These are phyloP conservation scores for Coracopsis vasa DNA, from an alignment of 2,113 vertebrate genomes.

Conservation along the genomic window DNA sequence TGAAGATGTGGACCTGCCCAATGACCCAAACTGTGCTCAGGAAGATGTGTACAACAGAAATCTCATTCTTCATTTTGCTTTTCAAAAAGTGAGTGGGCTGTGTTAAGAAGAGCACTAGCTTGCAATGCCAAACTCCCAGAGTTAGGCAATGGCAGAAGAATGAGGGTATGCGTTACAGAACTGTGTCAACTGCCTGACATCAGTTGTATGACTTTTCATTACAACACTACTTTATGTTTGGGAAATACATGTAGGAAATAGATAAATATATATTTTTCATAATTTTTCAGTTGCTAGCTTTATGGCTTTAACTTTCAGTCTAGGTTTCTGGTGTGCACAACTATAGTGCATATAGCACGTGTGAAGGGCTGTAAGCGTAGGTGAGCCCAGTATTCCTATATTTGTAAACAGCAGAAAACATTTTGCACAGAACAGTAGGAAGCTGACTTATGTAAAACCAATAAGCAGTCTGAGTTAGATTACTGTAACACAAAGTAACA, in stretches of 20 bases:
- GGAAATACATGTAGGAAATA: not conserved
- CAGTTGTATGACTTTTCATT: not conserved
- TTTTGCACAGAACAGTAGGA: not conserved
- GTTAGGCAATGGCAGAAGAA: not conserved
- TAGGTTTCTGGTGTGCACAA: not conserved
- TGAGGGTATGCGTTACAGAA: not conserved
- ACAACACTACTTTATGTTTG: not conserved
- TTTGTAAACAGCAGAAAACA: not conserved
- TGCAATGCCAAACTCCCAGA: not conserved
- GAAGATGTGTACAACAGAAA: not conserved
- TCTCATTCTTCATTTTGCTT: not conserved
- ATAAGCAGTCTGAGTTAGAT: not conserved
- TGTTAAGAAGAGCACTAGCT: not conserved
- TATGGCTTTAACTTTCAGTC: not conserved
- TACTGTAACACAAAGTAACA: not conserved
- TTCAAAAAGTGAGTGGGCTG: not conserved
- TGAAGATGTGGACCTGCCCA: not conserved
- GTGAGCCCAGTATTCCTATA: not conserved
- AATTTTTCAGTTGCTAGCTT: not conserved
- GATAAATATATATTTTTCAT: not conserved
- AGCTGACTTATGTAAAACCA: slow-evolving; percentile 30
- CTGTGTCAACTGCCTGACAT: not conserved
- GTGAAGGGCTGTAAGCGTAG: not conserved
- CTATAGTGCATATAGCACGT: not conserved
- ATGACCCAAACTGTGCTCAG: not conserved